These are phyloP conservation scores for Psittacula echo DNA, from an alignment of 2,797 vertebrate species.

Conservation along the genomic window DNA sequence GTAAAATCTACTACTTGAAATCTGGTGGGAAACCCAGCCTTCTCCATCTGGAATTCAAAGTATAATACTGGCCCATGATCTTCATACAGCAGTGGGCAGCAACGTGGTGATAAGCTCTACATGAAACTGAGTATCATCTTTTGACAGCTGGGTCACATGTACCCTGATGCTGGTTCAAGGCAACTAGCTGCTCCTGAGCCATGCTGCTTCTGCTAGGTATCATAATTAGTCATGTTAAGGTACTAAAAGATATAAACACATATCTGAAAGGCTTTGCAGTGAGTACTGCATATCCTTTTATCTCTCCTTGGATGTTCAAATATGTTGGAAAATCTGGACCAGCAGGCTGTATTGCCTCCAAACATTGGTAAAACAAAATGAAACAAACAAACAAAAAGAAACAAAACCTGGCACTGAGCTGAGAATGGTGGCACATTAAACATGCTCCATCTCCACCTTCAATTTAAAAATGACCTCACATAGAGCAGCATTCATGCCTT, in stretches of 20 bases:
- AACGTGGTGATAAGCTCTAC: neutral
- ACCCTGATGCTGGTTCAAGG: neutral
- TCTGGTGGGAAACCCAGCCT: neutral
- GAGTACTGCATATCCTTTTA: neutral
- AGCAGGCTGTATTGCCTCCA: neutral
- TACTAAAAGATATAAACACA: neutral
- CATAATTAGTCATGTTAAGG: neutral
- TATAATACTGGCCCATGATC: neutral
- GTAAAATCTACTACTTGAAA: neutral
- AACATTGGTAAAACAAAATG: neutral
- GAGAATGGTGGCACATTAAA: neutral
- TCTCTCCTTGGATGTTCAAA: neutral
- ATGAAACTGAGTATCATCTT: neutral
- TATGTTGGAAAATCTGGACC: constrained; percentile 18
- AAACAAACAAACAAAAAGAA: neutral
- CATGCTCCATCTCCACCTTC: neutral
- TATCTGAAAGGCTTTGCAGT: neutral
- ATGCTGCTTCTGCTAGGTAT: neutral
- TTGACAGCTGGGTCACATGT: neutral
- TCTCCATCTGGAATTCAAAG: neutral
- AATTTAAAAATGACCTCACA: neutral
- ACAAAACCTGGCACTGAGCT: neutral
- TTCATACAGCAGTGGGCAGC: neutral
- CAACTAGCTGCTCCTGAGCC: neutral
- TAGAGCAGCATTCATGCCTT: neutral